phyloP scores from a whole-genome alignment of 2,113 vertebrate genomes.

The Pelecanus crispus region DNA sequence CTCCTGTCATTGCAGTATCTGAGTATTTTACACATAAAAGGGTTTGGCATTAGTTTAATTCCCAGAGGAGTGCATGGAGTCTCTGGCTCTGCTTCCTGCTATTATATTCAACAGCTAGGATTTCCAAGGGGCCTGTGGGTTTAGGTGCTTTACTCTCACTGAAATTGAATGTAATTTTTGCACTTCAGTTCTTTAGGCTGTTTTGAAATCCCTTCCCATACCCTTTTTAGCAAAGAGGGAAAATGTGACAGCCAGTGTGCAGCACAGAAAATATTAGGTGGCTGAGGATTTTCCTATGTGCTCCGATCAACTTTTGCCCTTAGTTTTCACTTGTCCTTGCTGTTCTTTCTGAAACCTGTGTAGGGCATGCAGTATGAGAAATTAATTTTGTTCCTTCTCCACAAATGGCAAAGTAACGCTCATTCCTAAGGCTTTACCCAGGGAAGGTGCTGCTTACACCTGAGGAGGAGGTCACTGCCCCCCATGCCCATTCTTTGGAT shows the following conservation, averaged over 20 bases:
- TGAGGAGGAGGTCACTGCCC: not conserved
- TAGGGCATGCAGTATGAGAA: not conserved
- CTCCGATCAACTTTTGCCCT: not conserved
- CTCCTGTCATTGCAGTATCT: not conserved
- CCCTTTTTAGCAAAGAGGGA: not conserved
- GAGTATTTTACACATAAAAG: not conserved
- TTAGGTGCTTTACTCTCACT: not conserved
- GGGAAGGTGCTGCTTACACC: not conserved
- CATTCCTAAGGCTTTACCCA: not conserved
- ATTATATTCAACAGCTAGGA: not conserved
- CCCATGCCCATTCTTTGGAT: not conserved
- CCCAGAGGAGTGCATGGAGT: not conserved
- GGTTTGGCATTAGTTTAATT: not conserved
- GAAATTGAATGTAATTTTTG: not conserved
- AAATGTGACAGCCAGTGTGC: not conserved
- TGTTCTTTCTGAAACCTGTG: not conserved
- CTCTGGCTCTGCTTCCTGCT: not conserved
- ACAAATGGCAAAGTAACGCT: not conserved
- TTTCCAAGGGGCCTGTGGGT: not conserved
- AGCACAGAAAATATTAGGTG: not conserved
- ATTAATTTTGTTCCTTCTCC: not conserved
- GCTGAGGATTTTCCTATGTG: not conserved
- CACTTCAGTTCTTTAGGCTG: not conserved
- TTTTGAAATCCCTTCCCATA: not conserved
- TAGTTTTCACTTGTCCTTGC: not conserved